Evolutionary conservation across 2,797 vertebrate genomes (phyloP).

Genomic region (Malacoraja senta): DNA sequence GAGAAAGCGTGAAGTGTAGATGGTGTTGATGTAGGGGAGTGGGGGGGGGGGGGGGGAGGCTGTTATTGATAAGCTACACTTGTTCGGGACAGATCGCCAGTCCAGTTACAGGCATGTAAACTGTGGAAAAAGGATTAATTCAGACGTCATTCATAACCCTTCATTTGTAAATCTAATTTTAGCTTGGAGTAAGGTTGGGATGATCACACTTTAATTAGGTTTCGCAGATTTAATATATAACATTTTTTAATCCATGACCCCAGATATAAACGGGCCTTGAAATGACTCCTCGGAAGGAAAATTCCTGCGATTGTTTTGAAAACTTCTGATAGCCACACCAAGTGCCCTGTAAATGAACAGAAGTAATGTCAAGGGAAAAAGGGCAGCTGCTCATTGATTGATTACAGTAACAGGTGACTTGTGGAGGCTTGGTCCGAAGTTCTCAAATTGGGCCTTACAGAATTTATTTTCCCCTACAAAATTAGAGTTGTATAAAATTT

Average conservation of each 20-base stretch:
- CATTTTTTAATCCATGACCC: constrained; percentile 42
- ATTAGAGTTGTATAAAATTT: constrained; percentile 52
- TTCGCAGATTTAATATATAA: constrained; percentile 50
- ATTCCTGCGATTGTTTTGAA: constrained; percentile 54
- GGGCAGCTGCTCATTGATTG: constrained; percentile 56
- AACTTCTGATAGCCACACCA: constrained; percentile 9
- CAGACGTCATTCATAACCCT: constrained; percentile 77
- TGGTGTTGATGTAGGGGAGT: too few species aligned
- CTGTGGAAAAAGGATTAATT: constrained; percentile 83
- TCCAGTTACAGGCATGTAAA: constrained; percentile 80
- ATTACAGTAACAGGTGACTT: constrained; percentile 56
- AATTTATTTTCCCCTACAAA: constrained; percentile 52
- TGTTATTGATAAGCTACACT: constrained; percentile 68
- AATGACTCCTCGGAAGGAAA: constrained; percentile 44
- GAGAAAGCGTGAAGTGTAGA: too few species aligned
- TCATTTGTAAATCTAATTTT: constrained; percentile 85
- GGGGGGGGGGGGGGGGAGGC: constrained; percentile 43
- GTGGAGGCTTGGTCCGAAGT: constrained; percentile 53
- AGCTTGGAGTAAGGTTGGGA: constrained; percentile 58
- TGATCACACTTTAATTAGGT: constrained; percentile 64
- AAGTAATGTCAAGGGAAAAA: constrained; percentile 57
- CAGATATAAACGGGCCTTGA: constrained; percentile 42
- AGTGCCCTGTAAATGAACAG: constrained; percentile 53
- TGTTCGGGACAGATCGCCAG: constrained; percentile 80
- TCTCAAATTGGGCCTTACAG: constrained; percentile 56